Base-by-base conservation (phyloP, 2,888 invertebrate species). In the Iphiclides podalirius region DNA sequence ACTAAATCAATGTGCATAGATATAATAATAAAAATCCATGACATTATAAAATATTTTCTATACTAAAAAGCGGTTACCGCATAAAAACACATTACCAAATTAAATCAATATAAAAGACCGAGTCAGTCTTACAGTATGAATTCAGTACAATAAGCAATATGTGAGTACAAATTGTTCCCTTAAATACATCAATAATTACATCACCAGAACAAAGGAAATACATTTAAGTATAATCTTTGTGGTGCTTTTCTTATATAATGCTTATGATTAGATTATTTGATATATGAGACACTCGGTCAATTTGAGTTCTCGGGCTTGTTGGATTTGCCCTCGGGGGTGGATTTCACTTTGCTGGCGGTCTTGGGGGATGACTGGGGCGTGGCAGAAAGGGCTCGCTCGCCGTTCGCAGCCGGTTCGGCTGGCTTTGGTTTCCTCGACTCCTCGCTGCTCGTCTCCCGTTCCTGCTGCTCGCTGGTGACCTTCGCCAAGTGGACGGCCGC, bases 401-500 rank as follows among this genome's bases (percentile, higher is more conserved):
- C 16, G 11, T 23, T 31, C 2, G 42, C 23, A 11, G 67, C 28
- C 1, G 70, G 69, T n/a, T 70, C 67, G 0, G 75, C 60, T 3
- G 51, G 53, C 4, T 60, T 59, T 1, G 58, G 43, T 38, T 61
- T 54, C 14, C 54, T 55, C 2, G 59, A 47, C 14, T 59, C 58
- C 23, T 66, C 57, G n/a, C 63, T 52, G 4, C 67, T 61, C 9
- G 42, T 31, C 38, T 70, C 70, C n/a, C 53, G 53, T 49, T 75
- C 70, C 23, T 76, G 78, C 57, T 84, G 78, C 50, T 78, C 69
- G 55, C 75, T 75, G 39, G 86, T 87, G 14, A 84, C 86, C 37
- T 66, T 75, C 15, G 87, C 86, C 17, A 88, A 77, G 59, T 88
- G 87, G 1, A 88, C 63, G 0, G 86, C 87, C 0, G 87, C 87